These are phyloP conservation scores for Danio tinwini DNA, from an alignment of 2,797 vertebrate genomes.

Conservation along the genomic window DNA sequence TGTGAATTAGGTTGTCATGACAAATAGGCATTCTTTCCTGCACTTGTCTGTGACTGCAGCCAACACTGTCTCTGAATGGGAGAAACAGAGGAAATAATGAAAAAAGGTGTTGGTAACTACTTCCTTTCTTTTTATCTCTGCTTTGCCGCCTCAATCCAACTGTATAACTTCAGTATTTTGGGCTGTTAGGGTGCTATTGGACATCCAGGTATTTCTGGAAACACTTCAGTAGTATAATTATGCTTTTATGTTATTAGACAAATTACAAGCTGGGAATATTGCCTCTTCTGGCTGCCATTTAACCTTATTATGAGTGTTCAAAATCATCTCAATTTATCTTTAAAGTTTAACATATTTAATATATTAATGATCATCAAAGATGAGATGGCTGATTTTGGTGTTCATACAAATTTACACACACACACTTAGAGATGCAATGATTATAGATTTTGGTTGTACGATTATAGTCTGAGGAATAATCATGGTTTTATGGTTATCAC, in stretches of 20 bases:
- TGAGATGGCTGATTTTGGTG: too few species aligned
- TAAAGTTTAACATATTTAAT: neutral
- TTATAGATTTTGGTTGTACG: too few species aligned
- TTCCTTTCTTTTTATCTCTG: constrained; percentile 25
- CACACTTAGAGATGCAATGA: too few species aligned
- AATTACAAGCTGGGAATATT: neutral
- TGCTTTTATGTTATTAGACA: neutral
- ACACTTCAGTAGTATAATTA: neutral
- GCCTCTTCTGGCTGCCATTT: neutral
- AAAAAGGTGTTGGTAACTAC: neutral
- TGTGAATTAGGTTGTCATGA: constrained; percentile 57
- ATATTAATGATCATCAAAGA: neutral
- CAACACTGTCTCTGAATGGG: constrained; percentile 16
- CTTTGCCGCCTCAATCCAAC: constrained; percentile 2
- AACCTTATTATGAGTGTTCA: neutral
- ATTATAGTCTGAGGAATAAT: too few species aligned
- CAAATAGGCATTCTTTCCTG: constrained; percentile 43
- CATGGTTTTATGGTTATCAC: too few species aligned
- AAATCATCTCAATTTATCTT: neutral
- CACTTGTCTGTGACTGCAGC: constrained; percentile 30
- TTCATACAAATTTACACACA: too few species aligned
- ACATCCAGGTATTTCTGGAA: constrained; percentile 3
- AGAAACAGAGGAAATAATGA: constrained; percentile 23
- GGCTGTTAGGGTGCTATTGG: neutral
- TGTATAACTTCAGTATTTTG: neutral